Evolutionary conservation across 2,797 vertebrate genomes (phyloP), one percentile per base, ranked within the genome.

Genomic region (Acridotheres tristis): DNA sequence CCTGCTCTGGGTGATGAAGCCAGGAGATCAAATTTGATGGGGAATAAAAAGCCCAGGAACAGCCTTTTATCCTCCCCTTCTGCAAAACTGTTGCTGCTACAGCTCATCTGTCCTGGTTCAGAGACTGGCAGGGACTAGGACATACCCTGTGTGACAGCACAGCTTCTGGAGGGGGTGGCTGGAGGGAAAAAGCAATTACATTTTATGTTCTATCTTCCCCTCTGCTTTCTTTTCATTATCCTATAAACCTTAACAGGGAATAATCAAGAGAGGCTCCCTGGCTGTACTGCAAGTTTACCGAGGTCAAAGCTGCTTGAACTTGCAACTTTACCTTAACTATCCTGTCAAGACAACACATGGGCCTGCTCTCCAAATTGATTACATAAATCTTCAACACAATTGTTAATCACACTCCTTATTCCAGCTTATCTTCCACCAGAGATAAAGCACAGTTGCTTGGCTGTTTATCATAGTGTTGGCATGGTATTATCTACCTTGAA

Each of bases 271-370:
- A 93, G 45, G 65, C 67, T 91, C 73, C n/a, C 38, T 50, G 66
- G 29, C 73, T 94, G 42, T 45, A 47, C 73, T 76, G 78, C 43
- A 50, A 93, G 74, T 76, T 73, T 36, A 27, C 42, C 4, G 87
- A 96, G 83, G 79, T 91, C 88, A 93, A 95, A 91, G 54, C 59
- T 91, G 43, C 73, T 85, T 78, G 75, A 92, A 96, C 79, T 92
- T 84, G 79, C 63, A 92, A 92, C 80, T 90, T 88, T 79, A 59
- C 85, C 55, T 72, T 81, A 90, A 86, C 89, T 86, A 58, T 63
- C 3, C 4, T 84, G 82, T 85, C 67, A 76, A 86, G 76, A 69
- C 59, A 93, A 89, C 73, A 71, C 63, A 67, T 13, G 84, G 88
- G 78, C 85, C 88, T 88, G 80, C 32, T 95, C 77, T 91, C 85